Evolutionary conservation across 2,888 invertebrate genomes (phyloP).

Genomic region (Adelognathus sp.): DNA sequence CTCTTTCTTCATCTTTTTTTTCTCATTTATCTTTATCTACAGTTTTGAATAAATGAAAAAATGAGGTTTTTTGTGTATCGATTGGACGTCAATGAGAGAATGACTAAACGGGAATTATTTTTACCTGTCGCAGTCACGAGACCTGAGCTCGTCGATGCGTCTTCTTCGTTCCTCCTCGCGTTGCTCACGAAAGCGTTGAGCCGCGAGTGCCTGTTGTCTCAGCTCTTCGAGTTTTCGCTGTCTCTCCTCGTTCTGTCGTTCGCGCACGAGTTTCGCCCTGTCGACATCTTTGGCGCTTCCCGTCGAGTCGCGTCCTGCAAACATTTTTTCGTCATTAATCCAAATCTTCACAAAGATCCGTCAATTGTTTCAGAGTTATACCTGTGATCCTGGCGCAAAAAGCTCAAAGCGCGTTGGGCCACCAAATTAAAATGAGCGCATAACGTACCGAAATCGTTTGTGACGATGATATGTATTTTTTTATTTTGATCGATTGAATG

Average conservation of each 20-base stretch:
- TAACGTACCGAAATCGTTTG: slow-evolving; percentile 21
- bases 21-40: slow-evolving; percentile 61
- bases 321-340: slow-evolving; percentile 40
- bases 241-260: slow-evolving; percentile 94
- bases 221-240: slow-evolving; percentile 94
- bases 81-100: too few species aligned
- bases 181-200: slow-evolving; percentile 94
- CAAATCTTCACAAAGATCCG: neutral
- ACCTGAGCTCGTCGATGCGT: slow-evolving; percentile 91
- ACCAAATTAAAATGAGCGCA: slow-evolving; percentile 18
- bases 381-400: slow-evolving; percentile 13
- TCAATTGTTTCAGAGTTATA: neutral
- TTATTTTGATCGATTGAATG: slow-evolving; percentile 8
- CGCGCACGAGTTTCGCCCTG: slow-evolving; percentile 86
- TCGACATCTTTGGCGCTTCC: slow-evolving; percentile 78
- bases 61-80: too few species aligned
- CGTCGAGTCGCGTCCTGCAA: slow-evolving; percentile 76
- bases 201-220: slow-evolving; percentile 93
- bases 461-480: neutral
- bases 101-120: neutral
- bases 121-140: slow-evolving; percentile 88
- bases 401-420: slow-evolving; percentile 15
- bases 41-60: too few species aligned
- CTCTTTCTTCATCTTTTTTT: slow-evolving; percentile 55
- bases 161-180: slow-evolving; percentile 92